These are phyloP conservation scores for Drosophila mettleri DNA, from an alignment of 2,888 invertebrate genomes.

Conservation along the genomic window DNA sequence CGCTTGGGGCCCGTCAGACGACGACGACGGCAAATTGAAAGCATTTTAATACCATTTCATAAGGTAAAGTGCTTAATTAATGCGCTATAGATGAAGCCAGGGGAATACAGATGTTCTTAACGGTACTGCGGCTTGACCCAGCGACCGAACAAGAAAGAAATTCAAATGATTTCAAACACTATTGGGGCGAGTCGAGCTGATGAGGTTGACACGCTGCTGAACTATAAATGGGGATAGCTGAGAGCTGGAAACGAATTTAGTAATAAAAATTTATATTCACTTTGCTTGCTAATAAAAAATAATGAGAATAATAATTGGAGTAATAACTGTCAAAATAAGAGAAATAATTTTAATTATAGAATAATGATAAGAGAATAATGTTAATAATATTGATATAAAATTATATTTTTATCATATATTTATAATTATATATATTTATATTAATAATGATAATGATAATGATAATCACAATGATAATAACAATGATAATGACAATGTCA, in stretches of 20 bases:
- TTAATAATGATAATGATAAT: neutral
- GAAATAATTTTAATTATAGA: neutral
- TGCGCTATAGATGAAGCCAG: constrained; percentile 27
- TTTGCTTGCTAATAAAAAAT: no score
- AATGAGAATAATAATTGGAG: no score
- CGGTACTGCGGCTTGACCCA: constrained; percentile 53
- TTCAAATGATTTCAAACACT: constrained; percentile 2
- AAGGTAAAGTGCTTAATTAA: constrained; percentile 52
- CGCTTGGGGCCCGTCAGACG: constrained; percentile 2
- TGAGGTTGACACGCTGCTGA: constrained; percentile 10
- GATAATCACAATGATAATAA: neutral
- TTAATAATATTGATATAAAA: neutral
- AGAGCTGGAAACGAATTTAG: constrained; percentile 9
- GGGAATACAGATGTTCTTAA: constrained; percentile 30
- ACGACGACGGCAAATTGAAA: constrained; percentile 43
- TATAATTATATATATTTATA: no score
- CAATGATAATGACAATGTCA: neutral
- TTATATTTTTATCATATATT: no score
- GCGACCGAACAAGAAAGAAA: constrained; percentile 38
- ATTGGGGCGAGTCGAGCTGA: no score
- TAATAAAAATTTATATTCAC: neutral
- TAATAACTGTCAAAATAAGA: no score
- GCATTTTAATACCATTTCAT: constrained; percentile 56
- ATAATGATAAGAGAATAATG: neutral
- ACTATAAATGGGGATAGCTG: constrained; percentile 6